These are phyloP conservation scores for Xerus inauris DNA, from an alignment of 2,113 vertebrate genomes.

Conservation along the genomic window DNA sequence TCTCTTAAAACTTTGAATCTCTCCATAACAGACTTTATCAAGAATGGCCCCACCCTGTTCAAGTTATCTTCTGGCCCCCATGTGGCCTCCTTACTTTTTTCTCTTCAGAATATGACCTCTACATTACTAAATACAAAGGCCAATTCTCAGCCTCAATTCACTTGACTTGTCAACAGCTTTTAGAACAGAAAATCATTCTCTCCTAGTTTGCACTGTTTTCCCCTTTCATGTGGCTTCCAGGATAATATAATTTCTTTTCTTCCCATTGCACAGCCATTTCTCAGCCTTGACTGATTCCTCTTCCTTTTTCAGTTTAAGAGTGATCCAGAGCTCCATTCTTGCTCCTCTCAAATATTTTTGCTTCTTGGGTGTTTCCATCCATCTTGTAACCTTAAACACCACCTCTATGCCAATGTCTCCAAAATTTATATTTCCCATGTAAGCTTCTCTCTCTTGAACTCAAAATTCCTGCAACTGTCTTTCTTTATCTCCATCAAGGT, in stretches of 20 bases:
- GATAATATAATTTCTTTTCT: not conserved
- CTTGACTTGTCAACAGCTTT: not conserved
- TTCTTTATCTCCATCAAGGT: not conserved
- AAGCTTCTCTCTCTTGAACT: not conserved
- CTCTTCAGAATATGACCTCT: too few relatives aligned
- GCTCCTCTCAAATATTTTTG: rapidly evolving
- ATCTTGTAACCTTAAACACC: not conserved
- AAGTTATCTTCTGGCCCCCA: not conserved
- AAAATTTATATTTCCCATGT: not conserved
- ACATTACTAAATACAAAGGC: not conserved
- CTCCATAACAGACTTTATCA: not conserved
- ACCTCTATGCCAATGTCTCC: not conserved
- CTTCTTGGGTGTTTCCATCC: not conserved
- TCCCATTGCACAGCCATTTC: not conserved
- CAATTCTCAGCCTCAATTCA: not conserved
- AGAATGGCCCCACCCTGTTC: not conserved
- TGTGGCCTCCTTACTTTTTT: not conserved
- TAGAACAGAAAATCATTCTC: not conserved
- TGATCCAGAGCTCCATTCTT: not conserved
- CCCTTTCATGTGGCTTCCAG: not conserved
- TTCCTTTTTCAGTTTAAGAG: not conserved
- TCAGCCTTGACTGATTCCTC: not conserved
- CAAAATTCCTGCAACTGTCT: not conserved
- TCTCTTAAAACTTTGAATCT: not conserved
- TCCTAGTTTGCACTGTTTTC: not conserved